These are phyloP conservation scores for Chaenodraco wilsoni DNA, from an alignment of 2,797 vertebrate species.

Conservation along the genomic window DNA sequence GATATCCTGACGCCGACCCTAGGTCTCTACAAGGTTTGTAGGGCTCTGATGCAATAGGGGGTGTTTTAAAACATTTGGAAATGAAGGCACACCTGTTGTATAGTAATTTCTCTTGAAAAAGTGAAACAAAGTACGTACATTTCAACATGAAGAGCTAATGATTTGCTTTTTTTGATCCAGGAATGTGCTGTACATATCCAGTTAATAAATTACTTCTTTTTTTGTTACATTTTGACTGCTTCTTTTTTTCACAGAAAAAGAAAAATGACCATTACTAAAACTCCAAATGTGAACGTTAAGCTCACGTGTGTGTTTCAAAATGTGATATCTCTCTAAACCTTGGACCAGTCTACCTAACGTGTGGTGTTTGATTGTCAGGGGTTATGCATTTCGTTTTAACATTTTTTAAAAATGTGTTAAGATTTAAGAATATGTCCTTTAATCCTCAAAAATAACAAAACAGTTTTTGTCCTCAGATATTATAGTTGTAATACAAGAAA, in stretches of 20 bases:
- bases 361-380: too few species aligned
- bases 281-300: too few species aligned
- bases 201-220: constrained; percentile 66
- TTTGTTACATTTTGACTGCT: constrained; percentile 42
- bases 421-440: too few species aligned
- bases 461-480: too few species aligned
- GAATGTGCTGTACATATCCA: constrained; percentile 73
- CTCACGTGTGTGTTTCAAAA: too few species aligned
- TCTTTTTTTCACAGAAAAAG: neutral
- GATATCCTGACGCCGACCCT: constrained; percentile 4
- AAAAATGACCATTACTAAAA: too few species aligned
- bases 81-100: constrained; percentile 63
- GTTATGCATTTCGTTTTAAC: too few species aligned
- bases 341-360: too few species aligned
- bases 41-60: constrained; percentile 64
- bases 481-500: too few species aligned
- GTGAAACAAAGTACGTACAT: constrained; percentile 25
- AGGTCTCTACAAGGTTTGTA: constrained; percentile 27
- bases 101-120: neutral
- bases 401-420: too few species aligned
- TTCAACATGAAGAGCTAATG: constrained; percentile 34
- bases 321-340: too few species aligned
- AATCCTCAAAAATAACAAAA: too few species aligned
- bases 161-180: constrained; percentile 58
- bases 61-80: constrained; percentile 35